Conservation (phyloP, 2,888 invertebrate genomes). For the Argynnis bischoffii region DNA sequence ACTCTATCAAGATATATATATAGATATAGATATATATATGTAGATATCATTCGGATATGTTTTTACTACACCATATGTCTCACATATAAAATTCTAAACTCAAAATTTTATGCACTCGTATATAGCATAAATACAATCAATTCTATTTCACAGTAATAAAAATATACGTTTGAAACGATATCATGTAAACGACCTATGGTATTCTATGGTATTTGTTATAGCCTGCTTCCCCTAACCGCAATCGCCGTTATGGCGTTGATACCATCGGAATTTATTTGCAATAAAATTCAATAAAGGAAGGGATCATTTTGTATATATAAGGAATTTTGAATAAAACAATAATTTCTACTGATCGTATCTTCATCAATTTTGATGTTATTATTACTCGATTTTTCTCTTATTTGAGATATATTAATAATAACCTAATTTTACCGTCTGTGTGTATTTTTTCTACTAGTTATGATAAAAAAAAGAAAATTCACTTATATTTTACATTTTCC, state of each 20-base stretch:
- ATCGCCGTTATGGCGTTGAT: slow-evolving; percentile 20
- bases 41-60: no score
- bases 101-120: neutral
- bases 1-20: no score
- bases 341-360: no score
- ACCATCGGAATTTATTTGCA: slow-evolving; percentile 12
- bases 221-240: slow-evolving; percentile 10
- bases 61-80: no score
- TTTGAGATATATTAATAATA: no score
- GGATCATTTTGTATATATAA: neutral
- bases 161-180: neutral
- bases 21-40: no score
- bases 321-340: neutral
- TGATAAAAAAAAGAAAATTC: no score
- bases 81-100: neutral
- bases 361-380: no score
- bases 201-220: slow-evolving; percentile 1
- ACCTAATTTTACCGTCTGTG: no score
- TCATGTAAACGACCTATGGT: slow-evolving; percentile 11
- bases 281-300: slow-evolving; percentile 18
- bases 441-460: no score
- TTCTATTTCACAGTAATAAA: neutral
- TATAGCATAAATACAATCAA: neutral
- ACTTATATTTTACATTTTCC: no score
- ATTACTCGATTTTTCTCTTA: no score